Evolutionary conservation across 2,113 vertebrate genomes (phyloP).

Genomic region (Himantopus leucocephalus): DNA sequence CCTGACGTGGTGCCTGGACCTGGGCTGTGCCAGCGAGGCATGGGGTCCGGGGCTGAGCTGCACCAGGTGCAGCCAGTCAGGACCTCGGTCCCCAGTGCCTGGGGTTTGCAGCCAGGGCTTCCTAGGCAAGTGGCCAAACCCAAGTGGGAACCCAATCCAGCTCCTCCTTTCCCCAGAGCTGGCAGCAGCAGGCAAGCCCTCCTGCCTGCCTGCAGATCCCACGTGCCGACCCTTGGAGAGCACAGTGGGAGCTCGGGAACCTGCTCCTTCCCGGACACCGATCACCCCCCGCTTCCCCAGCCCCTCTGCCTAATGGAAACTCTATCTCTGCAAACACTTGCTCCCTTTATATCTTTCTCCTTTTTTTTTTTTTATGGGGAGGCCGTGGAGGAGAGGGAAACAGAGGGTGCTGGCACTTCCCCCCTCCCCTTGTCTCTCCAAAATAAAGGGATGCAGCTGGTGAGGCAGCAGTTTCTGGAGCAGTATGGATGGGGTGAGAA

Average conservation of each 20-base stretch:
- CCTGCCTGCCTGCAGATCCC: neutral
- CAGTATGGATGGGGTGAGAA: conserved; percentile 71
- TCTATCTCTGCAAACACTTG: conserved; percentile 43
- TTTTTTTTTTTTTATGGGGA: neutral
- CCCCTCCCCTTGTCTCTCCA: neutral
- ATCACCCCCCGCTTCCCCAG: neutral
- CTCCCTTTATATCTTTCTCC: conserved; percentile 29
- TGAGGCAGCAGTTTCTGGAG: conserved; percentile 21
- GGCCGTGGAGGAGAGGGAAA: neutral
- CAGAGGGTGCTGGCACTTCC: neutral
- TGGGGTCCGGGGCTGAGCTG: neutral
- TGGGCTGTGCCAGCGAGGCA: accelerated
- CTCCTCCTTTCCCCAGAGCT: neutral
- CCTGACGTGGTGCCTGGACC: accelerated
- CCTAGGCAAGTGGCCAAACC: neutral
- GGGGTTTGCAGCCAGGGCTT: accelerated
- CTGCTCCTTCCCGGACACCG: neutral
- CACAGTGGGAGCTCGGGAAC: neutral
- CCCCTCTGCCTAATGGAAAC: neutral
- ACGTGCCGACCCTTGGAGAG: neutral
- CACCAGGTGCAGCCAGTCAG: accelerated
- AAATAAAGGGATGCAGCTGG: conserved; percentile 64
- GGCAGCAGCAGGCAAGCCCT: neutral
- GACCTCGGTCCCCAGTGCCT: neutral
- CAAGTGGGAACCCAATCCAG: neutral